These are phyloP conservation scores for Andricus quercusramuli DNA, from an alignment of 2,888 invertebrate species.

Conservation along the genomic window DNA sequence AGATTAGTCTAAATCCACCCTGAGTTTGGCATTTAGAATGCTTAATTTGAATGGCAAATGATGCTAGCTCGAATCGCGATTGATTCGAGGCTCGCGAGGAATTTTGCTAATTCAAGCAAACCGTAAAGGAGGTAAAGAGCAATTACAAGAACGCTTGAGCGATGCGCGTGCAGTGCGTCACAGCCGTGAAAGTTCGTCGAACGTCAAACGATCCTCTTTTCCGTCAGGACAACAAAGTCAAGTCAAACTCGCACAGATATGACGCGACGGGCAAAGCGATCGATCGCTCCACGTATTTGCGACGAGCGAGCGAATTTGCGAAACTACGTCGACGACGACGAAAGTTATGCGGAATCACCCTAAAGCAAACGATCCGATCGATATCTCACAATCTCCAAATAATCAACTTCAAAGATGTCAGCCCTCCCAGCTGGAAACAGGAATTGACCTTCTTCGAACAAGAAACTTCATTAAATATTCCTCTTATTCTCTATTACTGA, in stretches of 20 bases:
- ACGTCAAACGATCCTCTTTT: slow-evolving; percentile 33
- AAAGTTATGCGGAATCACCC: slow-evolving; percentile 23
- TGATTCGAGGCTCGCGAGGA: neutral
- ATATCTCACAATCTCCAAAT: slow-evolving; percentile 36
- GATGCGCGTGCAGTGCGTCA: slow-evolving; percentile 41
- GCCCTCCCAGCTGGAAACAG: neutral
- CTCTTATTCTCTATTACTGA: neutral
- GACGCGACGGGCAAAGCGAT: slow-evolving; percentile 27
- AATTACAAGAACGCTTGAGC: slow-evolving; percentile 41
- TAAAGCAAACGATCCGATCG: slow-evolving; percentile 36
- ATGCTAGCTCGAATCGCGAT: neutral
- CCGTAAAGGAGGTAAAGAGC: slow-evolving; percentile 35
- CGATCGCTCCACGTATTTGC: slow-evolving; percentile 22
- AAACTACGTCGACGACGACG: slow-evolving; percentile 35
- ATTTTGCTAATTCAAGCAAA: neutral
- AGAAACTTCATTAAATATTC: slow-evolving; percentile 28
- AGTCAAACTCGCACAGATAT: slow-evolving; percentile 35
- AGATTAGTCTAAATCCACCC: neutral
- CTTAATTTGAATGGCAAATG: neutral
- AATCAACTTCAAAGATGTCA: slow-evolving; percentile 38
- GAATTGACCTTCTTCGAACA: neutral
- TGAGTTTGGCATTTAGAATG: neutral
- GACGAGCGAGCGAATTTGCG: slow-evolving; percentile 28
- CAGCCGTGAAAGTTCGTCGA: slow-evolving; percentile 37
- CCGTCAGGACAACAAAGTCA: slow-evolving; percentile 31